Conservation (phyloP, 23 tunicate species). For the Aplidium turbinatum region DNA sequence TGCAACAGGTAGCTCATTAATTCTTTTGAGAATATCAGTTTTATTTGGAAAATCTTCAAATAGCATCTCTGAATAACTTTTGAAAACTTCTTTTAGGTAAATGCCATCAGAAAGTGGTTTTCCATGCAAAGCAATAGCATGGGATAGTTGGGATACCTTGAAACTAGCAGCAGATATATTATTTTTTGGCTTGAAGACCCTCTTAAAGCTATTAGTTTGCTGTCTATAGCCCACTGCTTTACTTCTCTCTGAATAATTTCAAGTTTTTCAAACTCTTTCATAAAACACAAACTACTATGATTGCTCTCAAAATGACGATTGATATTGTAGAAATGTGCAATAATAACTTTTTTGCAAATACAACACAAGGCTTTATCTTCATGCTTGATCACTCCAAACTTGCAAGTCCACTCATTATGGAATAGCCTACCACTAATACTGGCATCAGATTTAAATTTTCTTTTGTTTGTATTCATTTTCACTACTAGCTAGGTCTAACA, state of each 20-base stretch:
- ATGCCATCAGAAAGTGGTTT: conserved; percentile 59
- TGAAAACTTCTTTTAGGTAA: conserved; percentile 45
- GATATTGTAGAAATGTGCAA: conserved; percentile 34
- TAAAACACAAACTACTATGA: conserved; percentile 15
- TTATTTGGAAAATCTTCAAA: conserved; percentile 60
- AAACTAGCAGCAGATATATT: conserved; percentile 22
- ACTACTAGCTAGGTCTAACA: conserved; percentile 19
- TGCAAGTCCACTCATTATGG: conserved; percentile 19
- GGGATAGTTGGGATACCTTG: conserved; percentile 32
- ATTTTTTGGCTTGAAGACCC: conserved; percentile 30
- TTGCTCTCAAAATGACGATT: conserved; percentile 32
- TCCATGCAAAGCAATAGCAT: conserved; percentile 53
- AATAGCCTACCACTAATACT: conserved; percentile 19
- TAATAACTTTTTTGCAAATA: conserved; percentile 24
- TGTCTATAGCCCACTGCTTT: conserved; percentile 19
- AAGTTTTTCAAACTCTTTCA: conserved; percentile 29
- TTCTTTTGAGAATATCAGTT: conserved; percentile 43
- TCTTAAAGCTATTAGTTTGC: conserved; percentile 30
- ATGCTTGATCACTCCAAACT: conserved; percentile 36
- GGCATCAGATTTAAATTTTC: conserved; percentile 6
- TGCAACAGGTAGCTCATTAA: conserved; percentile 52
- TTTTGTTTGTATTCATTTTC: conserved; percentile 17
- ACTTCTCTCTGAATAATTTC: conserved; percentile 38
- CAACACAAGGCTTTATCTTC: conserved; percentile 37
- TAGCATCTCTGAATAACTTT: conserved; percentile 27